A percentile compares a stretch with the other conserved stretches of the same genome.
Conservation (phyloP, 2,888 invertebrate genomes). For the Carterocephalus palaemon region DNA sequence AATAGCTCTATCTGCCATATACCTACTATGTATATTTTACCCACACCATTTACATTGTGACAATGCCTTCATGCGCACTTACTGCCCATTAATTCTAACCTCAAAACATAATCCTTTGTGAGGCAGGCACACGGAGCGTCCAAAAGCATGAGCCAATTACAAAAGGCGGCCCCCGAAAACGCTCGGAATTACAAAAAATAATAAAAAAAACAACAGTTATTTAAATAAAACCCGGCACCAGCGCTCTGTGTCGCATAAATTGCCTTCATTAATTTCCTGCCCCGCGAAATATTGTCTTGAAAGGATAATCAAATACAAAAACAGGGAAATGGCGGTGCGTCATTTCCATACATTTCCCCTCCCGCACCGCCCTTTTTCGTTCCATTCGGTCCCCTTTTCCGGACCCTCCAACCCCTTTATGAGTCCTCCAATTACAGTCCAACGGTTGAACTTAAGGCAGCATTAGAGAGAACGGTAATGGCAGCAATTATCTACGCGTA, state of each 20-base stretch:
- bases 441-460: conserved; percentile 71
- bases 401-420: conserved; percentile 69
- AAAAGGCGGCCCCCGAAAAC: conserved; percentile 67
- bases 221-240: conserved; percentile 72
- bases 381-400: conserved; percentile 58
- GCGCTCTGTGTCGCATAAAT: conserved; percentile 75
- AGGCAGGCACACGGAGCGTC: conserved; percentile 47
- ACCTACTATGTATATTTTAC: no score
- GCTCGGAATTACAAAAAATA: conserved; percentile 55
- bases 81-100: conserved; percentile 49
- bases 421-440: conserved; percentile 74
- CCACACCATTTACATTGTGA: no score
- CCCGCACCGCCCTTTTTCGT: conserved; percentile 53
- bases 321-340: conserved; percentile 77
- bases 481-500: conserved; percentile 41
- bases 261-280: conserved; percentile 78
- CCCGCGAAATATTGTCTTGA: conserved; percentile 79
- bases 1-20: no score
- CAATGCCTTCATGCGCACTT: conserved; percentile 1
- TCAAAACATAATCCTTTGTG: conserved; percentile 65
- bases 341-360: conserved; percentile 75
- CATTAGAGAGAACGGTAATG: conserved; percentile 53
- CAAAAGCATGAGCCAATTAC: conserved; percentile 64
- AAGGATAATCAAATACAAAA: conserved; percentile 80
- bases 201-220: conserved; percentile 60